phyloP scores from a whole-genome alignment of 2,113 vertebrate species.

The Pardalotus punctatus region DNA sequence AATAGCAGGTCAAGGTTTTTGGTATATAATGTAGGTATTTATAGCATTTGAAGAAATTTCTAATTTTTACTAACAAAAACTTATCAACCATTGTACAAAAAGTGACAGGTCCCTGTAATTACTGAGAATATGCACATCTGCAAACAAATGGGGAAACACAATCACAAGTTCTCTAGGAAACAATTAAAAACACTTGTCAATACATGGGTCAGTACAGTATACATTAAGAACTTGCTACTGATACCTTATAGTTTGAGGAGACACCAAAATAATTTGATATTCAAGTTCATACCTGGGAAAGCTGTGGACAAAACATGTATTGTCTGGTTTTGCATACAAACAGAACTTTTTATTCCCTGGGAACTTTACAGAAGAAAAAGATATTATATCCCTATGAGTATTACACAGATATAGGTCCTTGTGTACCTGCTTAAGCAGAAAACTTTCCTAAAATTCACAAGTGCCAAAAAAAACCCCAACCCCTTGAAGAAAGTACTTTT shows the following conservation, averaged over 20 bases:
- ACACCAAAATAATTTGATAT: neutral
- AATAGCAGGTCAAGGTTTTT: neutral
- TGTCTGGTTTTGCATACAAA: neutral
- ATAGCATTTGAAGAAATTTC: neutral
- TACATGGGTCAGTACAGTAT: neutral
- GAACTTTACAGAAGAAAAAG: neutral
- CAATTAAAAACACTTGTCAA: neutral
- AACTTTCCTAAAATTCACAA: neutral
- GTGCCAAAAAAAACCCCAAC: rapidly evolving
- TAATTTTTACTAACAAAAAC: neutral
- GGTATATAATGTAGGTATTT: neutral
- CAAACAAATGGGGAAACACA: neutral
- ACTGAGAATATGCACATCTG: neutral
- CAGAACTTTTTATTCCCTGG: neutral
- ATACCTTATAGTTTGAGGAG: neutral
- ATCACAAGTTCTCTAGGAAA: neutral
- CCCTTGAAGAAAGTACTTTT: neutral
- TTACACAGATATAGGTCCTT: neutral
- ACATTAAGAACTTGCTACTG: neutral
- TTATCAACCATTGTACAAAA: neutral
- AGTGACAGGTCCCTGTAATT: neutral
- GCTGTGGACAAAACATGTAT: neutral
- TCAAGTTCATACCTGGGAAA: neutral
- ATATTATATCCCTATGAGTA: neutral
- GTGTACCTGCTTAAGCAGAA: neutral